Base-by-base conservation (phyloP, 2,888 invertebrate species). In the Volucella inanis region DNA sequence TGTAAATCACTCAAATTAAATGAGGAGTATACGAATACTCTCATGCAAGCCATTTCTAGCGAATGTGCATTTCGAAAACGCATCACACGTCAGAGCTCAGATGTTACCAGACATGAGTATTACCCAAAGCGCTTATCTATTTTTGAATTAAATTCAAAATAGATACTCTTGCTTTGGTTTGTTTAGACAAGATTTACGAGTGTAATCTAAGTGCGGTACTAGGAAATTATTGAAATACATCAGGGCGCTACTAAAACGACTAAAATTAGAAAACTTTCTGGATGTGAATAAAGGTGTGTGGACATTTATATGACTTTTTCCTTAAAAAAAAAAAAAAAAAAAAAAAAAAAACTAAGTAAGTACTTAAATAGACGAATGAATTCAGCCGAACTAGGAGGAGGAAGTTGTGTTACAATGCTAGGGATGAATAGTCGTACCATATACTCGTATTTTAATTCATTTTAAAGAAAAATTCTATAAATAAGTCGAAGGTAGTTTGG, bases 251-350 rank as follows among this genome's bases (percentile, higher is more conserved):
- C 41, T 15, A 1, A n/a, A 55, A 43, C 18, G 18, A 49, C 77
- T 82, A 82, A 77, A 77, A 71, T 77, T 82, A 82, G 77, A 22
- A 22, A 22, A 54, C 41, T 12, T 59, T 54, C 70, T 71, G 71
- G 77, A 82, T 71, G 77, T 82, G 49, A 82, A 47, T 61, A 65
- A 61, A 76, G 77, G 77, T 79, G 72, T 72, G 79, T 67, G 57
- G 79, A 79, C 79, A 79, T 75, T 10, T 18, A 59, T 59, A 22
- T 22, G 43, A 43, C 59, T 57, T 57, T 15, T 14, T 15, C 39
- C 8, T 22, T 22, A 4, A 22, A 22, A 22, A 1, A 22, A 22
- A 22, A 57, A 9, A 39, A 15, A 43, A 22, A 22, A 18, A 43
- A 59, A 41, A 22, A 22, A 39, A 15, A 43, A 22, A 22, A 18